Conservation (phyloP, 53 echinoderm and acorn worm genomes). For the Apostichopus leukothele region DNA sequence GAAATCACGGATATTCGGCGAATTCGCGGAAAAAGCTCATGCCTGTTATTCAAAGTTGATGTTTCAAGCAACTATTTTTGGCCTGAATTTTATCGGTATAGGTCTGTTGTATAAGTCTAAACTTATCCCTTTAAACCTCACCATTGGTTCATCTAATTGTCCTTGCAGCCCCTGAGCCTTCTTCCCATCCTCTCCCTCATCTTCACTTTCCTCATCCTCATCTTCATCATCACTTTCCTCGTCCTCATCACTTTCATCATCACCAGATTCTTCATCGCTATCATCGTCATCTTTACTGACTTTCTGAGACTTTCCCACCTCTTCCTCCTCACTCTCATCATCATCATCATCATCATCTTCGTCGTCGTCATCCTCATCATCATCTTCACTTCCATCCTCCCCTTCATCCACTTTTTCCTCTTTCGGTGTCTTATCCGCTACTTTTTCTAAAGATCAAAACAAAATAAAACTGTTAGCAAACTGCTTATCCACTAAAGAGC, state of each 20-base stretch:
- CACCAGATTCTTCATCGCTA: slow-evolving; percentile 41
- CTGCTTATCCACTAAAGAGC: too few species aligned
- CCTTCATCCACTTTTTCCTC: background rate
- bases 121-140: background rate
- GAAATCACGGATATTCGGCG: too few species aligned
- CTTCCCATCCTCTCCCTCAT: slow-evolving; percentile 31
- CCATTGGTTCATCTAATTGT: background rate
- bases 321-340: slow-evolving; percentile 33
- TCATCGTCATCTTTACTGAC: slow-evolving; percentile 37
- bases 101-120: too few species aligned
- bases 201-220: slow-evolving; percentile 35
- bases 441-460: background rate
- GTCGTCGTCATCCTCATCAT: slow-evolving; percentile 37
- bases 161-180: background rate
- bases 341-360: slow-evolving; percentile 40
- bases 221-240: slow-evolving; percentile 30
- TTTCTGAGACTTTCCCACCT: slow-evolving; percentile 14
- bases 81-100: too few species aligned
- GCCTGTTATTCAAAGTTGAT: too few species aligned
- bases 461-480: too few species aligned
- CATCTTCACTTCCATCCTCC: slow-evolving; percentile 32
- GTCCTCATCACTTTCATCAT: slow-evolving; percentile 6
- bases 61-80: too few species aligned
- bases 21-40: too few species aligned
- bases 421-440: background rate